Base-by-base conservation (phyloP, 2,113 vertebrate genomes). In the Nibea coibor region DNA sequence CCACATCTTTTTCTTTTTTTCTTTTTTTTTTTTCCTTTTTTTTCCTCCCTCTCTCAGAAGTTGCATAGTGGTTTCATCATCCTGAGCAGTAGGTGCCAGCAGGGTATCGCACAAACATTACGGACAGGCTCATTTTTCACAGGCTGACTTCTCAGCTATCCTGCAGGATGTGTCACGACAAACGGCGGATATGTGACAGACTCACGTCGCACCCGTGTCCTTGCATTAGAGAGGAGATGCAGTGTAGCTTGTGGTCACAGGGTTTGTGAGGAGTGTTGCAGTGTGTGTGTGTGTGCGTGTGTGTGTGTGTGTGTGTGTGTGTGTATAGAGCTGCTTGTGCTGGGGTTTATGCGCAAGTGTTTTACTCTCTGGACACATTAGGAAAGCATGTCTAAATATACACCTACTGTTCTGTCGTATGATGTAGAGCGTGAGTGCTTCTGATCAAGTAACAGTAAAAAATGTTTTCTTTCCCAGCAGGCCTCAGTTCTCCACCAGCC, bases 401-500 rank as follows among this genome's bases (percentile, higher is more conserved):
- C 28, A 57, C 51, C 51, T 43, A 62, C 65, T 28, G 26, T 47
- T n/a, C 80, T 75, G 45, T 74, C 4, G 59, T 56, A 22, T 78
- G 43, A 47, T 61, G 70, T 10, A 24, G 45, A 72, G 48, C 17
- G 14, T 56, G 4, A 80, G 42, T 57, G 16, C 50, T 53, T 17
- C 15, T 58, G 16, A 74, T 75, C 53, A 31, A 19, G 28, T 85
- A 75, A 85, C 54, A 26, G 47, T 35, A n/a, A 64, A 64, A 72
- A 22, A 42, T 15, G 56, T 75, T 65, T 65, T 45, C 62, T 75
- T 65, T 39, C 61, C 78, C 90, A 47, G 1, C 94, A 99, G 98
- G 98, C 74, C 94, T 99, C 72, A 97, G 97, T 83, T 99, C 98
- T 2, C 97, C 98, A 3, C 97, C 98, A 45, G 95, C 98, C 85